Evolutionary conservation across 2,113 vertebrate genomes (phyloP).

Genomic region (Hyla sarda): DNA sequence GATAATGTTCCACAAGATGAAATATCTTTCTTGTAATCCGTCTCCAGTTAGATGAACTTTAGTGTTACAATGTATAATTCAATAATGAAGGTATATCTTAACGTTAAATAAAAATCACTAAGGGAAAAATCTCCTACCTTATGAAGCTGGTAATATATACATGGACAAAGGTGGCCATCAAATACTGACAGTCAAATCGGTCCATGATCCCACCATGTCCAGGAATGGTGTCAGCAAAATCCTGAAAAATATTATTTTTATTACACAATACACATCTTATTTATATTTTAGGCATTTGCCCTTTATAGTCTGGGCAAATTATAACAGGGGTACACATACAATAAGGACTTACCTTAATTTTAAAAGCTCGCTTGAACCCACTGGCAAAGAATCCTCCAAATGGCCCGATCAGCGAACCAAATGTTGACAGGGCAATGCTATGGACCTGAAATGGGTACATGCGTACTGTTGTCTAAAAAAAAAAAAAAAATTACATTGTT

Average conservation of each 20-base stretch:
- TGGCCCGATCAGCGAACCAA: constrained; percentile 92
- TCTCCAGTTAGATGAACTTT: too few species aligned
- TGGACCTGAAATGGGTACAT: constrained; percentile 96
- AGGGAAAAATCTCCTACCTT: constrained; percentile 84
- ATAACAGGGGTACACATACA: not conserved
- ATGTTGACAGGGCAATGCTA: constrained; percentile 91
- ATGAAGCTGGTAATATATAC: constrained; percentile 97
- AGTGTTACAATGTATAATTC: not conserved
- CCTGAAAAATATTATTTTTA: constrained; percentile 71
- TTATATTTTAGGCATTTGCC: not conserved
- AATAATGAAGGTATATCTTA: not conserved
- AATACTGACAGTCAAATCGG: constrained; percentile 96
- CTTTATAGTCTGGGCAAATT: not conserved
- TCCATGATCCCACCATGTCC: constrained; percentile 98
- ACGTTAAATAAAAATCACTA: too few species aligned
- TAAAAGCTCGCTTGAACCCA: constrained; percentile 98
- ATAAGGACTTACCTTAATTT: constrained; percentile 87
- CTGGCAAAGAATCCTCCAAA: constrained; percentile 99
- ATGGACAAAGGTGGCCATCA: constrained; percentile 98
- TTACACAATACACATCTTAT: too few species aligned
- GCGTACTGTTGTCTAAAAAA: constrained; percentile 83
- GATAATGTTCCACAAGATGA: too few species aligned
- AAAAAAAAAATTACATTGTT: constrained; percentile 3
- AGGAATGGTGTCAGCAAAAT: constrained; percentile 96
- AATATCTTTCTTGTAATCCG: too few species aligned